Evolutionary conservation across 2,888 invertebrate genomes (phyloP), one percentile per base, ranked within the genome.

Genomic region (Scaeva pyrastri): DNA sequence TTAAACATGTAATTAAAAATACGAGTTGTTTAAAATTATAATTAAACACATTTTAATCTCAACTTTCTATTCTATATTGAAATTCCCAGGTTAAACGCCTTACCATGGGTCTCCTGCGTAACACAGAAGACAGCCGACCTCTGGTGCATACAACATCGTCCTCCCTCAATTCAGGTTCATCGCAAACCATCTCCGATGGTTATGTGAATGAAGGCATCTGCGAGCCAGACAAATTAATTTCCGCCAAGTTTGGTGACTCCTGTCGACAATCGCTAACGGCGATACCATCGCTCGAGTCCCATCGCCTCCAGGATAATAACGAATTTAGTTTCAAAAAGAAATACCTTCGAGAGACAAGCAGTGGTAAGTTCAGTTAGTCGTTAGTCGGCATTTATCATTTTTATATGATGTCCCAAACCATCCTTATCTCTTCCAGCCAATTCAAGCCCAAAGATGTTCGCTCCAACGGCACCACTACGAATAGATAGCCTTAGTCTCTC

Each of bases 151-250:
- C 95, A 41, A 94, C 94, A 19, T 94, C 94, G 88, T 90, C 91
- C 91, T 94, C 89, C 90, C 95, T 95, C 88, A 95, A 95, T 88
- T 95, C 95, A 41, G 95, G 95, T 89, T 94, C 95, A 80, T 95
- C 94, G 14, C 94, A 96, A 85, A 96, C 96, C 77, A 94, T 95
- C 88, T 96, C 96, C 88, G 96, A 95, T 68, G 96, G 96, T 68
- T 97, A 96, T 93, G 96, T 96, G 89, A 96, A 96, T 93, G 96
- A 97, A 92, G 96, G 95, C 48, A 95, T 94, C 89, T 94, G 96
- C 82, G 96, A 96, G 89, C 93, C 94, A 48, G 95, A 95, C 88
- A 92, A 92, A 89, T 89, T 92, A 87, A 92, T 93, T 75, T 91
- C 92, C 21, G 92, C 90, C 88, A 92, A 92, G 83, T 93, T 92